Evolutionary conservation across 2,113 vertebrate species (phyloP).

Genomic region (Daubentonia madagascariensis): DNA sequence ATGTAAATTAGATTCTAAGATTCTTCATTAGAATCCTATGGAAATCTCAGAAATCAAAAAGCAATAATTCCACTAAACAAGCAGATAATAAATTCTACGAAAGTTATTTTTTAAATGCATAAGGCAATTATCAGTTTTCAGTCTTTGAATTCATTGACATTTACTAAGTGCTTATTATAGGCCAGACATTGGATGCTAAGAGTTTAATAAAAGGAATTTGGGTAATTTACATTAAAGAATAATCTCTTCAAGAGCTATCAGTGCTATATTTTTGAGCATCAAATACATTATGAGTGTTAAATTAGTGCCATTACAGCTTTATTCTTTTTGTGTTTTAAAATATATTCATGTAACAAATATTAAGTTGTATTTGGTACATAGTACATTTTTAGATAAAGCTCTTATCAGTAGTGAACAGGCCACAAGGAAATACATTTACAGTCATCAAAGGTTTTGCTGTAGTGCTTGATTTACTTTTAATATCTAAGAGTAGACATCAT

Average conservation of each 20-base stretch:
- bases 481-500: not conserved
- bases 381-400: not conserved
- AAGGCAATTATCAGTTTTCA: constrained; percentile 11
- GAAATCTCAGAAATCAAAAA: constrained; percentile 42
- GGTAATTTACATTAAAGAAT: not conserved
- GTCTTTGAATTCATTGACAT: constrained; percentile 16
- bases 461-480: not conserved
- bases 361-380: not conserved
- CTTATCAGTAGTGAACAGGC: not conserved
- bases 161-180: not conserved
- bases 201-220: not conserved
- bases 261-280: not conserved
- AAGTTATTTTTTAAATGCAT: constrained; percentile 3
- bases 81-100: not conserved
- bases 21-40: not conserved
- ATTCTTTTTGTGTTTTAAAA: constrained; percentile 27
- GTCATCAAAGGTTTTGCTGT: not conserved
- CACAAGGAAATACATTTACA: not conserved
- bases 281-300: constrained; percentile 19
- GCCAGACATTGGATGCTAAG: not conserved
- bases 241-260: not conserved
- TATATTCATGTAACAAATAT: constrained; percentile 1
- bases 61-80: constrained; percentile 1
- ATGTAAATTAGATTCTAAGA: not conserved
- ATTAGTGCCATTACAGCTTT: not conserved